These are phyloP conservation scores for Rana temporaria DNA, from an alignment of 2,113 vertebrate genomes.

Conservation along the genomic window DNA sequence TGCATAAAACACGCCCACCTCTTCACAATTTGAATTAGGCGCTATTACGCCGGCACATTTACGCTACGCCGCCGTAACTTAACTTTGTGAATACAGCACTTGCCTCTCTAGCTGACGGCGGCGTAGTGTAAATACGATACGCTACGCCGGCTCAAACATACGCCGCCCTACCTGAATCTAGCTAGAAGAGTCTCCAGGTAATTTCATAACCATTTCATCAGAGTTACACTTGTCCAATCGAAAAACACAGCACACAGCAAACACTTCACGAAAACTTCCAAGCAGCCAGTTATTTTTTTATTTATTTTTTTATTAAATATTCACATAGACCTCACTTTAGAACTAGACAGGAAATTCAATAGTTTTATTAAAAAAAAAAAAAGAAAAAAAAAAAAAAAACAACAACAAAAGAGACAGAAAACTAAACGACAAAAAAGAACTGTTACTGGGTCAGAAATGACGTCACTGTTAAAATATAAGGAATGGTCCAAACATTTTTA, in stretches of 20 bases:
- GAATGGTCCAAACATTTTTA: constrained; percentile 79
- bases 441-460: constrained; percentile 50
- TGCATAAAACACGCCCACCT: too few species aligned
- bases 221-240: too few species aligned
- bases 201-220: too few species aligned
- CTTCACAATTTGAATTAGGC: too few species aligned
- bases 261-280: neutral
- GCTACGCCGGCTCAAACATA: too few species aligned
- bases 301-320: constrained; percentile 38
- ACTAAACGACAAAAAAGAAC: neutral
- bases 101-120: too few species aligned
- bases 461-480: constrained; percentile 63
- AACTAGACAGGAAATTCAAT: constrained; percentile 36
- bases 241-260: neutral
- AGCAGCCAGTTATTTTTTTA: constrained; percentile 26
- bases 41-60: too few species aligned
- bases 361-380: constrained; percentile 42
- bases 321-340: constrained; percentile 48
- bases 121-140: too few species aligned
- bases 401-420: neutral
- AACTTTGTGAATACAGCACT: too few species aligned
- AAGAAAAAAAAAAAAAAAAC: neutral
- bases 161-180: too few species aligned
- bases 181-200: too few species aligned
- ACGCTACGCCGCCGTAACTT: too few species aligned